These are phyloP conservation scores for Carapus acus DNA, from an alignment of 2,797 vertebrate species.

Conservation along the genomic window DNA sequence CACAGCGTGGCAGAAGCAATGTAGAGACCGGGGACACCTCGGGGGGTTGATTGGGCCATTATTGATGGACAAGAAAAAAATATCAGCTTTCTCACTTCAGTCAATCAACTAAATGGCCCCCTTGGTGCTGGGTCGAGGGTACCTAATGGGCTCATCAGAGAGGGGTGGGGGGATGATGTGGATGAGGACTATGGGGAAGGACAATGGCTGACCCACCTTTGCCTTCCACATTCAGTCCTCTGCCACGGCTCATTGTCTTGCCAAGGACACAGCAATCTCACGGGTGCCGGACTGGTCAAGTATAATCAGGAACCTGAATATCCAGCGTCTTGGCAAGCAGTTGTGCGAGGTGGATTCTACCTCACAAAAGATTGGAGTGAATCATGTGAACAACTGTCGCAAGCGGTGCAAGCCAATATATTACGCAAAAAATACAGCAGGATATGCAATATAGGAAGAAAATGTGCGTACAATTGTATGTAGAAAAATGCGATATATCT, in stretches of 20 bases:
- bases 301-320: conserved; percentile 12
- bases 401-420: too few relatives aligned
- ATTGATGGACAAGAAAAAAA: conserved; percentile 69
- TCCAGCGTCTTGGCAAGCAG: conserved; percentile 3
- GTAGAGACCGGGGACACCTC: conserved; percentile 46
- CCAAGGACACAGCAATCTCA: conserved; percentile 39
- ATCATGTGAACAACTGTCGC: too few relatives aligned
- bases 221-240: conserved; percentile 26
- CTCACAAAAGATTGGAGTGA: conserved; percentile 2
- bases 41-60: conserved; percentile 71
- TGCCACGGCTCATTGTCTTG: conserved; percentile 6
- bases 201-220: conserved; percentile 38
- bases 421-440: too few relatives aligned
- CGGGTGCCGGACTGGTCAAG: conserved; percentile 24
- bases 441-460: too few relatives aligned
- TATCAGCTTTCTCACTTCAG: conserved; percentile 67
- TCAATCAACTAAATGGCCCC: conserved; percentile 74
- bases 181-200: conserved; percentile 37
- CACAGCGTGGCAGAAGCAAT: conserved; percentile 49
- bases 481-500: too few relatives aligned
- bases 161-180: conserved; percentile 53
- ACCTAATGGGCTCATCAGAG: conserved; percentile 72
- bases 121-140: conserved; percentile 59
- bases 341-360: conserved; percentile 10
- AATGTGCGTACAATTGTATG: too few relatives aligned